A percentile compares a stretch with the other conserved stretches of the same genome.
phyloP scores from a whole-genome alignment of 2,113 vertebrate species.

The Oreochromis niloticus region DNA sequence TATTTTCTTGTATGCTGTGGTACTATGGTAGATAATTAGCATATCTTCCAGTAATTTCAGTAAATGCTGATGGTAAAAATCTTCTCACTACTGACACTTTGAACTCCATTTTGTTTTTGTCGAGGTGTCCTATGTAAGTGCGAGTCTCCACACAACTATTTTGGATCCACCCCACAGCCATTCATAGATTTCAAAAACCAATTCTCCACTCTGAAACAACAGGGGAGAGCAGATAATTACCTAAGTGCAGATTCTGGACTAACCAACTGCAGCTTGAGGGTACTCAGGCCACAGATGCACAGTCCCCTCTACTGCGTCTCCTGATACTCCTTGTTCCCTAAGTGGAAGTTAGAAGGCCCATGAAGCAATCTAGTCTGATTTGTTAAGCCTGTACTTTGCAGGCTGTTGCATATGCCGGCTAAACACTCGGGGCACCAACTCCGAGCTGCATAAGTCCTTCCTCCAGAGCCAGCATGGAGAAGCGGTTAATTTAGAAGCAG shows the following conservation, averaged over 20 bases:
- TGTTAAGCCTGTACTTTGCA: conserved; percentile 72
- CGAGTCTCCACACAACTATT: conserved; percentile 34
- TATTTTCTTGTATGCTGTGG: neutral
- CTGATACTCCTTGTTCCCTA: conserved; percentile 46
- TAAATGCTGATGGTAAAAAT: neutral
- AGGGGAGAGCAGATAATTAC: conserved; percentile 74
- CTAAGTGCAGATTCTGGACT: conserved; percentile 71
- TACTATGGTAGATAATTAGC: neutral
- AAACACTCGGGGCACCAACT: conserved; percentile 64
- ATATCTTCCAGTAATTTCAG: neutral
- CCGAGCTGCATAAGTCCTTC: conserved; percentile 61
- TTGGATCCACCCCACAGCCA: conserved; percentile 36
- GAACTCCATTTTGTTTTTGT: conserved; percentile 16
- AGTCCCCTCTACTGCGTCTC: conserved; percentile 42
- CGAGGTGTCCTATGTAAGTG: neutral
- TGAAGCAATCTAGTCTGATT: conserved; percentile 71
- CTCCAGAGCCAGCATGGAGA: conserved; percentile 61
- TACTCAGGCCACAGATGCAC: conserved; percentile 59
- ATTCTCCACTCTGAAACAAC: conserved; percentile 68
- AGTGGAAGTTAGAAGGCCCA: conserved; percentile 52
- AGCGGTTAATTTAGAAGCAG: conserved; percentile 77
- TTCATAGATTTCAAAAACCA: conserved; percentile 66
- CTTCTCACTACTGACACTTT: neutral
- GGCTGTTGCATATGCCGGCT: conserved; percentile 59
- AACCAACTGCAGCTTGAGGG: conserved; percentile 71